Evolutionary conservation across 2,797 vertebrate species (phyloP).

Genomic region (Centropyge bicolor): DNA sequence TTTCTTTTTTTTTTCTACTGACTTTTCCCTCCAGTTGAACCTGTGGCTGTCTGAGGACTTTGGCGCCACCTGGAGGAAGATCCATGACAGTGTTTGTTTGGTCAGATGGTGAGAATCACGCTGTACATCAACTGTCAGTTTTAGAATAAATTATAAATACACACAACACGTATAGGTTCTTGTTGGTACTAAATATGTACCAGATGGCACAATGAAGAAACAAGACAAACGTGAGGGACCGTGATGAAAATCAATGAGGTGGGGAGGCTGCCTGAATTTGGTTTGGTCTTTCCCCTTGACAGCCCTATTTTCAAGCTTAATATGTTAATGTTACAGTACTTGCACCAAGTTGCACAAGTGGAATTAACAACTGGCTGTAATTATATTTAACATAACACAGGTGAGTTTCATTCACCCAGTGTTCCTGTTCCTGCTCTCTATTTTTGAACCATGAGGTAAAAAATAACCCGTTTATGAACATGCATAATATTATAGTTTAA

Average conservation of each 20-base stretch:
- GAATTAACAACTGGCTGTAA: neutral
- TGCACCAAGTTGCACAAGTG: neutral
- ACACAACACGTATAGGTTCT: neutral
- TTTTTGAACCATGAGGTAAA: neutral
- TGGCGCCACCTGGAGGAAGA: constrained; percentile 90
- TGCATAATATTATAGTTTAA: neutral
- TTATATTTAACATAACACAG: neutral
- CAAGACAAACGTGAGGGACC: neutral
- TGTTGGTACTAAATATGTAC: neutral
- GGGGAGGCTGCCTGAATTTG: neutral
- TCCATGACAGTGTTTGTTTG: constrained; percentile 91
- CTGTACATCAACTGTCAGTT: constrained; percentile 1
- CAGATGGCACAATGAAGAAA: neutral
- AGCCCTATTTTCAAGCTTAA: neutral
- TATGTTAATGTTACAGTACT: neutral
- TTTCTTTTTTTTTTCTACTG: constrained; percentile 28
- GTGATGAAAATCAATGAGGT: neutral
- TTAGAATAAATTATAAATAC: neutral
- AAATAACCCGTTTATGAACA: too few species aligned
- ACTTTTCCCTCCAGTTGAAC: constrained; percentile 72
- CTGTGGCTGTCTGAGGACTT: constrained; percentile 95
- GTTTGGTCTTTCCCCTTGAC: neutral
- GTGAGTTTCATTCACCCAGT: neutral
- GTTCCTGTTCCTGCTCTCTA: neutral
- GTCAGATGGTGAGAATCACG: constrained; percentile 92